Evolutionary conservation across 2,888 invertebrate species (phyloP).

Genomic region (Alloscopus bannaensis): DNA sequence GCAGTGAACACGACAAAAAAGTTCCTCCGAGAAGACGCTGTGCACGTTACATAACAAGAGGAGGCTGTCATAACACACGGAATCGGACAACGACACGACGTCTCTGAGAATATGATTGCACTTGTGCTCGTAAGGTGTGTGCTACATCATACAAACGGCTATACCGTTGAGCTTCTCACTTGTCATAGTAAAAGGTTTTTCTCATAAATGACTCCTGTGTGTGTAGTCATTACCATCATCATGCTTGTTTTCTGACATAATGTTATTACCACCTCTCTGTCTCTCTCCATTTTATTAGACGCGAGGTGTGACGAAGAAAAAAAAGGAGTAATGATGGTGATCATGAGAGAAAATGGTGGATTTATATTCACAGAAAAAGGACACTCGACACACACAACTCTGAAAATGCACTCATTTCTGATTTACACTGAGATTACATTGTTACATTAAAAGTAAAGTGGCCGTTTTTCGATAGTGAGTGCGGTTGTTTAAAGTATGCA

Average conservation of each 20-base stretch:
- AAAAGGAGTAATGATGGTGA: constrained; percentile 3
- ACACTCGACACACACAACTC: constrained; percentile 3
- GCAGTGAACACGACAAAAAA: no score
- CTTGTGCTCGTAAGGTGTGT: constrained; percentile 16
- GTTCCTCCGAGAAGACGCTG: no score
- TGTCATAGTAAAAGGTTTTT: constrained; percentile 32
- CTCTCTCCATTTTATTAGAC: background rate
- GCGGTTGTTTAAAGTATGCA: constrained; percentile 19
- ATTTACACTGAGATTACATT: background rate
- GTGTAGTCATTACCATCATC: constrained; percentile 19
- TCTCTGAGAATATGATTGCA: constrained; percentile 21
- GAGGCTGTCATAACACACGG: background rate
- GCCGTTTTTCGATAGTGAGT: background rate
- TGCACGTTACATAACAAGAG: constrained; percentile 13
- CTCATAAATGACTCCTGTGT: constrained; percentile 33
- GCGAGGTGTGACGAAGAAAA: background rate
- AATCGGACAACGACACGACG: constrained; percentile 28
- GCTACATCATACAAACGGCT: background rate
- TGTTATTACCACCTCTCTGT: constrained; percentile 25
- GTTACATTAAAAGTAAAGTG: background rate
- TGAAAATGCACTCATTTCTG: background rate
- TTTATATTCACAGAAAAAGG: constrained; percentile 12
- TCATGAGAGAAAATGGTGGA: constrained; percentile 11
- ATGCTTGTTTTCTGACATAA: constrained; percentile 41
- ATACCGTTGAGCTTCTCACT: constrained; percentile 27